Evolutionary conservation across 2,888 invertebrate genomes (phyloP).

Genomic region (Phragmatobia fuliginosa): DNA sequence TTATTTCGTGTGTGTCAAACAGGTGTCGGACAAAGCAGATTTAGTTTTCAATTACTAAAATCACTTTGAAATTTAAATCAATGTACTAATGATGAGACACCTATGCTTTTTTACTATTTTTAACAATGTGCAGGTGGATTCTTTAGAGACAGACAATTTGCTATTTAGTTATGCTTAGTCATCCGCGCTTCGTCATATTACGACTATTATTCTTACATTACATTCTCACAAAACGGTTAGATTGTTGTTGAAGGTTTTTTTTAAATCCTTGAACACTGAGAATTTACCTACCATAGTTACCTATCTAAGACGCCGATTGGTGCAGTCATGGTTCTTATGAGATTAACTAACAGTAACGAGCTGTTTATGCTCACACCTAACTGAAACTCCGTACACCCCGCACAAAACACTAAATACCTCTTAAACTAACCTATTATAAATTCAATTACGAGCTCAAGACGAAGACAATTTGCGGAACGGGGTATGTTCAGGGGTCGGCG

Average conservation of each 20-base stretch:
- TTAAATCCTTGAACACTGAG: background rate
- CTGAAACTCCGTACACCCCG: conserved; percentile 46
- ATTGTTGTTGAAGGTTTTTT: background rate
- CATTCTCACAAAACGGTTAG: background rate
- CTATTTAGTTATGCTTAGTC: background rate
- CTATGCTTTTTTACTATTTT: no score
- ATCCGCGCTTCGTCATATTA: background rate
- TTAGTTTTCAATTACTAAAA: background rate
- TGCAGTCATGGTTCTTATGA: conserved; percentile 10
- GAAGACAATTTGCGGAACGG: conserved; percentile 74
- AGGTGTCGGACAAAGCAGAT: background rate
- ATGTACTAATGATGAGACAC: no score
- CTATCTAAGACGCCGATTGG: background rate
- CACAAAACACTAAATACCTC: conserved; percentile 76
- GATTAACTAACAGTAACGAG: conserved; percentile 36
- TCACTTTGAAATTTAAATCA: no score
- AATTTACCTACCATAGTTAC: background rate
- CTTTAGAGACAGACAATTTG: background rate
- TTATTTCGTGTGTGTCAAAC: background rate
- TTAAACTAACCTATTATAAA: conserved; percentile 84
- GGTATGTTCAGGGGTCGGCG: conserved; percentile 28
- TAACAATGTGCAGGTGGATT: background rate
- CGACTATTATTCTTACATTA: background rate
- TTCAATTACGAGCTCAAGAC: conserved; percentile 82
- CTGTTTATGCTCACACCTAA: conserved; percentile 36